Conservation (phyloP, 2,888 invertebrate species). For the Pomacea canaliculata region DNA sequence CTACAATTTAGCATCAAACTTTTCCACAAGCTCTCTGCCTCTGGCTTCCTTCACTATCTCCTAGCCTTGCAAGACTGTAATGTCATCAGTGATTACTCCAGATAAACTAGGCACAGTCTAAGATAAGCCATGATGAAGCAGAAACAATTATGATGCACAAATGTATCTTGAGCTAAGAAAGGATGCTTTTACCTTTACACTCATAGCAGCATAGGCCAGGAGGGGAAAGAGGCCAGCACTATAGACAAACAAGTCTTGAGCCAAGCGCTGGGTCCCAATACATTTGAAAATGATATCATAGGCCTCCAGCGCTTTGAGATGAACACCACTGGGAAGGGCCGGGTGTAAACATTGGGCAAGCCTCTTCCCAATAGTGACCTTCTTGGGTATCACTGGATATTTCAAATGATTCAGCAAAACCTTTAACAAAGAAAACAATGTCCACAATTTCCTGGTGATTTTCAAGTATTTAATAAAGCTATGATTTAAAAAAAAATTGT, state of each 20-base stretch:
- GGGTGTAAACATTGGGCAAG: slow-evolving; percentile 95
- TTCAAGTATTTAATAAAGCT: too few species aligned
- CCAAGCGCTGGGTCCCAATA: slow-evolving; percentile 83
- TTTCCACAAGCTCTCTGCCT: too few species aligned
- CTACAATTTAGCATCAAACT: too few species aligned
- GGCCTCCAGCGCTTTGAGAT: slow-evolving; percentile 90
- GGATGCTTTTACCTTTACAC: slow-evolving; percentile 76
- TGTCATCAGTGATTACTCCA: too few species aligned
- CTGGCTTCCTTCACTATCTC: too few species aligned
- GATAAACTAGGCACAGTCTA: too few species aligned
- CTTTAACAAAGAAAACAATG: slow-evolving; percentile 69
- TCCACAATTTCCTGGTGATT: background rate
- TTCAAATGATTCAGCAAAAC: slow-evolving; percentile 84
- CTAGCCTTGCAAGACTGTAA: too few species aligned
- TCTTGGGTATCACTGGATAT: slow-evolving; percentile 86
- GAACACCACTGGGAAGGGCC: slow-evolving; percentile 89
- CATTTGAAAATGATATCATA: slow-evolving; percentile 91
- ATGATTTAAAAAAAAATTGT: too few species aligned
- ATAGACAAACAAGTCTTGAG: slow-evolving; percentile 87
- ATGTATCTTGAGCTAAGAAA: too few species aligned
- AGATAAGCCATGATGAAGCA: too few species aligned
- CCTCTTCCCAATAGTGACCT: slow-evolving; percentile 89
- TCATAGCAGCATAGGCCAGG: slow-evolving; percentile 89
- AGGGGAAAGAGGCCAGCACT: slow-evolving; percentile 86
- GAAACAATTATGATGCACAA: too few species aligned